Percentiles rank a stretch among this genome's conserved stretches.
Evolutionary conservation across 2,797 vertebrate species (phyloP).

Genomic region (Martes flavigula): DNA sequence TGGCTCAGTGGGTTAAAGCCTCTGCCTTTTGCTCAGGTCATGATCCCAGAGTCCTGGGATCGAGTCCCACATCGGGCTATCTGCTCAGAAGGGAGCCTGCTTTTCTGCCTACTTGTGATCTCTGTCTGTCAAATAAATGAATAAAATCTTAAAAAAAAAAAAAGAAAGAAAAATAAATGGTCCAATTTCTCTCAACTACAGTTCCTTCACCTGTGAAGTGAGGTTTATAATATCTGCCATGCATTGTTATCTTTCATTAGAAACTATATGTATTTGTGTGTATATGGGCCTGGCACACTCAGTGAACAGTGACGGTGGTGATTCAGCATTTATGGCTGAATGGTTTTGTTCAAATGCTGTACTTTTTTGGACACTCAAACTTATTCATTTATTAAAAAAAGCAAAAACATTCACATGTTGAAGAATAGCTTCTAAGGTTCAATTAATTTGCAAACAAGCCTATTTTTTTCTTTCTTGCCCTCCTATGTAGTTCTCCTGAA

Average conservation of each 20-base stretch:
- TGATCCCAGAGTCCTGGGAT: too few species aligned
- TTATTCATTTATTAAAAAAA: constrained; percentile 1
- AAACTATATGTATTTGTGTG: not conserved
- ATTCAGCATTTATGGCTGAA: not conserved
- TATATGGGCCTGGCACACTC: not conserved
- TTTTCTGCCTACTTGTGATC: too few species aligned
- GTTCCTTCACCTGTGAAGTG: not conserved
- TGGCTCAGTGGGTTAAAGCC: too few species aligned
- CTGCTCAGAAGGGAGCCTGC: too few species aligned
- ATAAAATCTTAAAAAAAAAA: too few species aligned
- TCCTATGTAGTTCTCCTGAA: not conserved
- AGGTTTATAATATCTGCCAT: not conserved
- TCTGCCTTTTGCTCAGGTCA: too few species aligned
- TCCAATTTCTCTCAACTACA: not conserved
- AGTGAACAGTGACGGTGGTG: not conserved
- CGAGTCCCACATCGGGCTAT: too few species aligned
- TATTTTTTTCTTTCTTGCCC: constrained; percentile 37
- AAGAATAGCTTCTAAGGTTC: constrained; percentile 19
- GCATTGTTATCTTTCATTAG: not conserved
- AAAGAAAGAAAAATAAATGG: not conserved
- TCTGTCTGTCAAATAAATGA: too few species aligned
- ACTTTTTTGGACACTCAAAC: not conserved
- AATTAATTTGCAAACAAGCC: constrained; percentile 29
- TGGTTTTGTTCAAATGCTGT: constrained; percentile 1
- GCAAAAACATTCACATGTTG: not conserved